Evolutionary conservation across 1,140 invertebrate genomes (phyloP), one percentile per base, ranked within the genome.

Genomic region (Magallana angulata): DNA sequence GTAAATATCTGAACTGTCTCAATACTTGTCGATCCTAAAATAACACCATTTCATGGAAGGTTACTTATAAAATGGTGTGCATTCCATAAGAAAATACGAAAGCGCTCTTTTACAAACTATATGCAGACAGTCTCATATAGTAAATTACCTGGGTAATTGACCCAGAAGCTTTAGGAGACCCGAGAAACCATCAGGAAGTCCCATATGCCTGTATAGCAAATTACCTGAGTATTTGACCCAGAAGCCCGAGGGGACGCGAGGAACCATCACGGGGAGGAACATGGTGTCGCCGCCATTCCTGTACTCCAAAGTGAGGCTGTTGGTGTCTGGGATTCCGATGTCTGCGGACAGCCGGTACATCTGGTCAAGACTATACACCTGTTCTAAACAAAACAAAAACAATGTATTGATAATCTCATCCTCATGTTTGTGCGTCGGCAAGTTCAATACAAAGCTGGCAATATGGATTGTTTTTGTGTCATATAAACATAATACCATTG

Each of bases 261-360:
- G 68, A 24, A 71, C 68, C 68, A 71, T 71, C 1, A 71, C 18
- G 3, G 68, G 68, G 18, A 71, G 68, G 68, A 71, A 71, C 11
- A 30, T 71, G 36, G 68, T 71, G 18, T 71, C 68, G 8, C 68
- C 68, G 68, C 68, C 68, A 71, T 71, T 71, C 8, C 68, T 71
- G 18, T 71, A 71, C 18, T 11, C 18, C 18, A 71, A 30, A 71
- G 18, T 24, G 68, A 71, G 68, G 68, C 68, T 71, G 9, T 71
- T 71, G 7, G 68, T 71, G 68, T 71, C 68, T 7, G 68, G 68
- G 0, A 71, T 71, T 30, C 68, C 68, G 36, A 71, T 71, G 36
- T 71, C 68, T 71, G 68, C 7, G 11, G 68, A 71, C 1, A 71
- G 68, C 11, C 68, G n/a, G 68, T 71, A 71, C 68, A 71, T 71